Evolutionary conservation across 1,140 invertebrate species (phyloP), one percentile per base, ranked within the genome.

Genomic region (Eueides isabella): DNA sequence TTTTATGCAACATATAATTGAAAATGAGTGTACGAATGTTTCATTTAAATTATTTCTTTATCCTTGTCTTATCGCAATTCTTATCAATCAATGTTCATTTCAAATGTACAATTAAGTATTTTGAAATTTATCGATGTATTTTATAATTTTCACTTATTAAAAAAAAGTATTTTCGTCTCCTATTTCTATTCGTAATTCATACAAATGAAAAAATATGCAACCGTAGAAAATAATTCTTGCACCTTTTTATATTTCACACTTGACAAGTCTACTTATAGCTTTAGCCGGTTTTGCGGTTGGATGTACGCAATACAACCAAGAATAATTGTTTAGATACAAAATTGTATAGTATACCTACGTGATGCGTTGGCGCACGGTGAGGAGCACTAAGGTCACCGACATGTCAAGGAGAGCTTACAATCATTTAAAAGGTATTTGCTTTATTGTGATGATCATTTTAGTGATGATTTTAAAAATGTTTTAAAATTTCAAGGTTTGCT

Each of bases 321-420:
- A 74, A 63, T 28, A 19, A 68, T 74, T 74, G 66, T 74, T 74
- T 74, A 62, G 31, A 35, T 48, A 64, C 28, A 65, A 64, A 76
- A 73, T 76, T 72, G 71, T 79, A 76, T 70, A 55, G 55, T 76
- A 61, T 67, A 55, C 61, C 38, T 65, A 61, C 61, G 75, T 71
- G 74, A 77, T 84, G 82, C 75, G 80, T 82, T 71, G 75, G 77
- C 80, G 72, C 75, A 82, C 67, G 75, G 77, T 80, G 72, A 77
- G 67, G 67, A 44, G 65, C 69, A 33, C 55, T 75, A 80, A 83
- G 82, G 84, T 83, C 79, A 67, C 55, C 78, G 78, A 64, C 81
- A 77, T 83, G 81, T 85, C 83, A 83, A 85, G 81, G 83, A 79
- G 77, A 74, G 72, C 75, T 48, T 61, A 66, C 71, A 68, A 72